Base-by-base conservation (phyloP, 2,888 invertebrate species). In the Cynaeus angustus region DNA sequence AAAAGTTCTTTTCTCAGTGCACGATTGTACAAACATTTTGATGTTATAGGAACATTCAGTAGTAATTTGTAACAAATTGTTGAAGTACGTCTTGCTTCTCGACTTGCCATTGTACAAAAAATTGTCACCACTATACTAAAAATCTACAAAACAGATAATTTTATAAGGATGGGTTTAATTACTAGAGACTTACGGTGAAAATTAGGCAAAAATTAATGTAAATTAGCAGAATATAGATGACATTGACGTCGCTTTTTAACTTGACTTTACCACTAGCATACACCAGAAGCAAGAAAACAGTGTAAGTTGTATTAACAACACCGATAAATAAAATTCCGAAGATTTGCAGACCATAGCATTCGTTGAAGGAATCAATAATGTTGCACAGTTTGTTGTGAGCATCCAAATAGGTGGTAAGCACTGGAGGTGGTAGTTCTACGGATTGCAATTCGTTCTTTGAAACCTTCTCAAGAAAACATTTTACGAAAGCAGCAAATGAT, bases 331-430 rank as follows among this genome's bases (percentile, higher is more conserved):
- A 14, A 30, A 59, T 28, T 28, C 30, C 46, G 9, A 59, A 26
- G 12, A 59, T 46, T 13, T 59, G 59, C 2, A 59, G 6, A 5
- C 59, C 59, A 10, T 46, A 59, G 30, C 59, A 59, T 14, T 59
- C 46, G 12, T 59, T 59, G 13, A 33, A n/a, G 16, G 13, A 5
- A 16, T 45, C 13, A 9, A 59, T 46, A 3, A 28, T 14, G 37
- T 10, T 12, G 14, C 59, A 59, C 8, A 59, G 16, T 46, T 59
- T 30, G 14, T 33, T 45, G 10, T 59, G 37, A 4, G 33, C 28
- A 14, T 37, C 33, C 9, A 45, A 1, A 13, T 46, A 30, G 1
- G 9, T 28, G 2, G 14, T 7, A 4, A 56, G 38, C 3, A 43
- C 3, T n/a, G n/a, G n/a, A n/a, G n/a, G n/a, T n/a, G n/a, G n/a